Evolutionary conservation across 2,888 invertebrate species (phyloP).

Genomic region (Eristalis pertinax): DNA sequence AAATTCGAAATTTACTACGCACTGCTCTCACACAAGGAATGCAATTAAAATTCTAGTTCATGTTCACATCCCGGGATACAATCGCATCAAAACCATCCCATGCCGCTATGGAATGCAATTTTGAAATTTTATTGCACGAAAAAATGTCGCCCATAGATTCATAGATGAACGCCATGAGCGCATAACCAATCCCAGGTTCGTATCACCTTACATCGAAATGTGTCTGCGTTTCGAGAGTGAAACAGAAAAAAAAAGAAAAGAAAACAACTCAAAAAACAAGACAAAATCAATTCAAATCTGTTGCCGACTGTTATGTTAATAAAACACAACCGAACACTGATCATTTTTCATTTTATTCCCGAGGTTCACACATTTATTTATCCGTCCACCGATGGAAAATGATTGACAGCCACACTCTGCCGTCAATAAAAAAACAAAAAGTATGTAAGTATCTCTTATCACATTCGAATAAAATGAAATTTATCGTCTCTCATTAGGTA

Average conservation of each 20-base stretch:
- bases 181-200: background rate
- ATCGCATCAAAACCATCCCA: background rate
- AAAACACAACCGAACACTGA: slow-evolving; percentile 5
- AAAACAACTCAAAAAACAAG: background rate
- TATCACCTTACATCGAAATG: slow-evolving; percentile 33
- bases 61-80: background rate
- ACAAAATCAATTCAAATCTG: slow-evolving; percentile 14
- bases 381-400: slow-evolving; percentile 12
- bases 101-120: background rate
- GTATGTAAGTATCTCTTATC: slow-evolving; percentile 33
- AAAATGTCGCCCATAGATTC: background rate
- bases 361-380: slow-evolving; percentile 57
- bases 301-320: slow-evolving; percentile 38
- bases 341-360: slow-evolving; percentile 52
- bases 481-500: slow-evolving; percentile 59
- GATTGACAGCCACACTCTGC: slow-evolving; percentile 53
- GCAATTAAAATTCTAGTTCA: background rate
- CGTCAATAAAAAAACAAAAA: slow-evolving; percentile 16
- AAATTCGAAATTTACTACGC: no score
- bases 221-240: background rate
- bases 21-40: background rate
- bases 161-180: background rate
- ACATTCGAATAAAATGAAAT: slow-evolving; percentile 61
- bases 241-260: background rate
- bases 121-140: background rate